Conservation (phyloP, 2,113 vertebrate species). For the Alethe castanea region DNA sequence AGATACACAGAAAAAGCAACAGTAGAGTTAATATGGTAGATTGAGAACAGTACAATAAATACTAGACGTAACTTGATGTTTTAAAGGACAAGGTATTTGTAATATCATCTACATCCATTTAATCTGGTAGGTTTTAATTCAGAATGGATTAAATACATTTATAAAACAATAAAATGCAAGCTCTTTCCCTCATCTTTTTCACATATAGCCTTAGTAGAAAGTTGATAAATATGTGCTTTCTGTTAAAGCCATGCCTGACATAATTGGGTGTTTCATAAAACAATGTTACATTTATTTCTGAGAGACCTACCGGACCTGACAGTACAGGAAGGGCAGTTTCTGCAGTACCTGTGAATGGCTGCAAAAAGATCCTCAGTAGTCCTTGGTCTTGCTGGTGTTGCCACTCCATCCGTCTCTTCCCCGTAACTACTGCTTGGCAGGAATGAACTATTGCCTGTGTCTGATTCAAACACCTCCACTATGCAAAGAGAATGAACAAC, state of each 20-base stretch:
- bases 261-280: background rate
- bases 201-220: background rate
- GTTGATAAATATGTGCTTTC: background rate
- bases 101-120: background rate
- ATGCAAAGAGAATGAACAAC: background rate
- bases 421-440: slow-evolving; percentile 59
- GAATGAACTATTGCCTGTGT: slow-evolving; percentile 57
- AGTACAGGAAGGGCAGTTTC: background rate
- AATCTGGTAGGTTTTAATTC: background rate
- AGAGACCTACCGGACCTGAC: background rate
- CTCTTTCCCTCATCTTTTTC: background rate
- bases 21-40: slow-evolving; percentile 63
- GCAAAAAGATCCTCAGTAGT: slow-evolving; percentile 98
- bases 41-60: slow-evolving; percentile 55
- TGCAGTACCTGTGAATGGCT: slow-evolving; percentile 92
- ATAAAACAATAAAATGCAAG: background rate
- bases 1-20: slow-evolving; percentile 58
- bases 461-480: slow-evolving; percentile 84
- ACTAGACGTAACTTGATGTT: background rate
- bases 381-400: slow-evolving; percentile 84
- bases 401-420: slow-evolving; percentile 72
- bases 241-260: background rate
- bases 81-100: background rate
- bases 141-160: background rate
- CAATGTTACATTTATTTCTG: background rate